These are phyloP conservation scores for Psittacula cyanocephala DNA, from an alignment of 2,113 vertebrate genomes.

Conservation along the genomic window DNA sequence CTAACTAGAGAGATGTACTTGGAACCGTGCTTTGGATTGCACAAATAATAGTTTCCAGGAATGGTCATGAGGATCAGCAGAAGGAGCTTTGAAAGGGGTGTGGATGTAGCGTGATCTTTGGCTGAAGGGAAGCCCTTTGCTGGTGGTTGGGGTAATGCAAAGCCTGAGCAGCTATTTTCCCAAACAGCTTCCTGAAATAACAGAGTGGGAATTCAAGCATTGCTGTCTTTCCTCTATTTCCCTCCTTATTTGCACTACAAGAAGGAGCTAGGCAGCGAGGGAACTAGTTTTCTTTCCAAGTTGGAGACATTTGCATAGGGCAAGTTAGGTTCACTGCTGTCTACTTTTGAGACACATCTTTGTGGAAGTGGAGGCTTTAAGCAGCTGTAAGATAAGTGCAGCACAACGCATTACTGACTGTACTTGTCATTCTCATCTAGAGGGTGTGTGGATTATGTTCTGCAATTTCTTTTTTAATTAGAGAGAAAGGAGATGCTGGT, in stretches of 20 bases:
- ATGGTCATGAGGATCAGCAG: constrained; percentile 22
- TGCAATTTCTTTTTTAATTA: neutral
- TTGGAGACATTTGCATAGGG: neutral
- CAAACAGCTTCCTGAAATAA: neutral
- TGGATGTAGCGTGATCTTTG: neutral
- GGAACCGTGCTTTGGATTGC: neutral
- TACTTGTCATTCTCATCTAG: neutral
- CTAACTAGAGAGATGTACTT: neutral
- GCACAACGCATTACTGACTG: neutral
- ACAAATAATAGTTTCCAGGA: constrained; percentile 31
- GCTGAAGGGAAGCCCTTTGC: neutral
- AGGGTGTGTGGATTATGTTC: neutral
- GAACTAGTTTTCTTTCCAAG: neutral
- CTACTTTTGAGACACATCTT: neutral
- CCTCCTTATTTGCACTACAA: constrained; percentile 26
- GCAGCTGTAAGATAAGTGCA: neutral
- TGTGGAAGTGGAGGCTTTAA: neutral
- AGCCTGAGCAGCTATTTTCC: neutral
- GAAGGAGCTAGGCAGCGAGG: neutral
- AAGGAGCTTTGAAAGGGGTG: neutral
- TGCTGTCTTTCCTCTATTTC: neutral
- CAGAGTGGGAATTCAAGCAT: neutral
- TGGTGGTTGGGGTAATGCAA: neutral
- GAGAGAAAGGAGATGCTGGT: constrained; percentile 1
- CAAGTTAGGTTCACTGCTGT: neutral